Percentiles rank a stretch among this genome's conserved stretches.
These are phyloP conservation scores for Noctua janthina DNA, from an alignment of 2,888 invertebrate species.

Conservation along the genomic window DNA sequence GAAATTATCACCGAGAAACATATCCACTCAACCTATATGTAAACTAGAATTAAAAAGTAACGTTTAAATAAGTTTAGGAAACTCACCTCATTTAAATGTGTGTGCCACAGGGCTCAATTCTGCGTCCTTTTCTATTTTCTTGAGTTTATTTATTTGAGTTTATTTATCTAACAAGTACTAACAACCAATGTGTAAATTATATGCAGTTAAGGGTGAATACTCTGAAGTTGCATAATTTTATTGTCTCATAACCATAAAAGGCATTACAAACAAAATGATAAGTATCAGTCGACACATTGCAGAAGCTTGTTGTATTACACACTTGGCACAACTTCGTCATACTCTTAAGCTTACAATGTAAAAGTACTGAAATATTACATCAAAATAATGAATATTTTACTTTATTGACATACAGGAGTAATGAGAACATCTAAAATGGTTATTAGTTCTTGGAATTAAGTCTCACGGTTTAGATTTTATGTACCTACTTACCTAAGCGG, in stretches of 20 bases:
- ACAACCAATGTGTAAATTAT: slow-evolving; percentile 19
- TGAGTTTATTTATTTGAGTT: background rate
- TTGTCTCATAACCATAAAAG: slow-evolving; percentile 15
- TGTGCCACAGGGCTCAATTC: background rate
- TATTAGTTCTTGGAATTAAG: slow-evolving; percentile 14
- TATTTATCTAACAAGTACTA: background rate
- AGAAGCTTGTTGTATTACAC: slow-evolving; percentile 4
- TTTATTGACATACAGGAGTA: background rate
- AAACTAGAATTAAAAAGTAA: background rate
- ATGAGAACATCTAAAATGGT: background rate
- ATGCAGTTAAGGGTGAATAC: slow-evolving; percentile 5
- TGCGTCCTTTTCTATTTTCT: background rate
- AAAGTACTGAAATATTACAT: background rate
- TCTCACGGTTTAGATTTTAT: slow-evolving; percentile 12
- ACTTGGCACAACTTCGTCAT: background rate
- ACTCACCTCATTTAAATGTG: background rate
- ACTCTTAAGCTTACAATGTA: background rate
- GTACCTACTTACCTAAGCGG: background rate
- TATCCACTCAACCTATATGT: background rate
- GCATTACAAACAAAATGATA: slow-evolving; percentile 36
- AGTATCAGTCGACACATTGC: slow-evolving; percentile 15
- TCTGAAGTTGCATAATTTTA: slow-evolving; percentile 34
- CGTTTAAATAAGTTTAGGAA: background rate
- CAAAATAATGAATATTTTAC: slow-evolving; percentile 1
- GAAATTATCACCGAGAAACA: background rate